phyloP scores from a whole-genome alignment of 2,888 invertebrate species.

The Cerastis rubricosa region DNA sequence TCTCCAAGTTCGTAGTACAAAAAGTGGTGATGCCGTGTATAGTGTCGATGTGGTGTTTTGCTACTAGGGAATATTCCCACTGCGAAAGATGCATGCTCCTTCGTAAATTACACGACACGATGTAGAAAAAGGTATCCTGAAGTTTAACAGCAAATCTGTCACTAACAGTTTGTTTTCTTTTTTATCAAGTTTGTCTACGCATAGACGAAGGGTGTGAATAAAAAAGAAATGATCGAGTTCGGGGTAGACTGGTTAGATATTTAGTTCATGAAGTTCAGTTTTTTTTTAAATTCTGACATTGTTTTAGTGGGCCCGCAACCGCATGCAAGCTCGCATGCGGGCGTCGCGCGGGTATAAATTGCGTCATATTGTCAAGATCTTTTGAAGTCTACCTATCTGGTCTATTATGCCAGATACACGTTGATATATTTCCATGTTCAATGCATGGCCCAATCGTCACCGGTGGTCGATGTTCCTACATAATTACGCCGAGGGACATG shows the following conservation, averaged over 20 bases:
- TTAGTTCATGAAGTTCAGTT: background rate
- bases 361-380: background rate
- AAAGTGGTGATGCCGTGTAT: slow-evolving; percentile 37
- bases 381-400: background rate
- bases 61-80: background rate
- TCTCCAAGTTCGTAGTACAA: slow-evolving; percentile 31
- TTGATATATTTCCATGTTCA: slow-evolving; percentile 4
- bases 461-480: slow-evolving; percentile 41
- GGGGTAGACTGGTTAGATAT: background rate
- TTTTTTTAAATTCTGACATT: too few relatives aligned
- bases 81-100: background rate
- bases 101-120: background rate
- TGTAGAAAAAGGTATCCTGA: background rate
- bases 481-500: slow-evolving; percentile 36
- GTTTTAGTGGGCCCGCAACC: background rate
- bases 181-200: background rate
- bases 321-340: background rate
- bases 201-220: background rate
- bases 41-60: slow-evolving; percentile 32
- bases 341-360: background rate
- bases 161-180: background rate
- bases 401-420: background rate
- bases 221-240: background rate
- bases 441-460: slow-evolving; percentile 19
- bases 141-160: background rate